phyloP scores from a whole-genome alignment of 2,113 vertebrate species.

The Brienomyrus brachyistius region DNA sequence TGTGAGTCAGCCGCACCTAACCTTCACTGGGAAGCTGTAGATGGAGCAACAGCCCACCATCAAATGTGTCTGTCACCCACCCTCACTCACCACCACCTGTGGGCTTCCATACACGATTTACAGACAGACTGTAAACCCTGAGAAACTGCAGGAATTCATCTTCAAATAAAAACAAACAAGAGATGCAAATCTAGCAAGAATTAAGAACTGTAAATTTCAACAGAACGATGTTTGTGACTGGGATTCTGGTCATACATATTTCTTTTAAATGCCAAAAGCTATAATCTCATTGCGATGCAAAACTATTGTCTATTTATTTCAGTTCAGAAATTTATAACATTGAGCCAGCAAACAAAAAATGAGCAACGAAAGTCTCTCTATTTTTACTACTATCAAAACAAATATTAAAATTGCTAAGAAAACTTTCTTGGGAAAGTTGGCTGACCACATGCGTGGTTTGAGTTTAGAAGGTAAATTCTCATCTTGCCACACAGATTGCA shows the following conservation, averaged over 20 bases:
- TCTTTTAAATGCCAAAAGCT: not conserved
- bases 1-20: constrained; percentile 14
- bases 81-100: not conserved
- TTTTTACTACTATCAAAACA: not conserved
- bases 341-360: not conserved
- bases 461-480: not conserved
- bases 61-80: not conserved
- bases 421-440: not conserved
- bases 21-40: constrained; percentile 10
- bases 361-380: not conserved
- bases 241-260: not conserved
- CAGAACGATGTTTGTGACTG: not conserved
- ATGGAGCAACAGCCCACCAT: not conserved
- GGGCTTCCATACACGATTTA: not conserved
- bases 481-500: not conserved
- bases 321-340: not conserved
- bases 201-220: not conserved
- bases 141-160: not conserved
- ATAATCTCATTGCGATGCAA: not conserved
- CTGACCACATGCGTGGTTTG: not conserved
- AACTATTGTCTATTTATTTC: not conserved
- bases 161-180: not conserved
- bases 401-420: not conserved
- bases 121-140: not conserved
- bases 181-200: not conserved